These are phyloP conservation scores for Cepaea hortensis DNA, from an alignment of 2,888 invertebrate genomes.

Conservation along the genomic window DNA sequence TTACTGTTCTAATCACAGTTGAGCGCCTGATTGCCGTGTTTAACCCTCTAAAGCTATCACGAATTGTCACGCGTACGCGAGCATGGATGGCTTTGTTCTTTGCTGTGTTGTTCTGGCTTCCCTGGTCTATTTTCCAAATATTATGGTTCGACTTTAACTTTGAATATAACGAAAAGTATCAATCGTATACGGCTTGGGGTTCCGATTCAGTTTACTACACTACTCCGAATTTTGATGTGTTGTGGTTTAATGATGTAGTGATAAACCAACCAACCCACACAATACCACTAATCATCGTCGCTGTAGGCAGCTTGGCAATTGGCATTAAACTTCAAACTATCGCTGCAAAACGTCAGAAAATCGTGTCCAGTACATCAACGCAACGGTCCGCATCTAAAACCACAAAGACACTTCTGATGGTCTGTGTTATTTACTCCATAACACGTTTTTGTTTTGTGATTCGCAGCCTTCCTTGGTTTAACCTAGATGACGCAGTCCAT, in stretches of 20 bases:
- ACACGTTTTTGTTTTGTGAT: neutral
- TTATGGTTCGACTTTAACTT: constrained; percentile 5
- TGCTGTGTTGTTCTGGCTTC: neutral
- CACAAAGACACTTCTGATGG: constrained; percentile 4
- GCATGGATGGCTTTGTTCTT: neutral
- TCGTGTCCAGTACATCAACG: neutral
- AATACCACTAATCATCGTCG: neutral
- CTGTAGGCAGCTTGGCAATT: neutral
- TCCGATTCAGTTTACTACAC: neutral
- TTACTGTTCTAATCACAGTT: neutral
- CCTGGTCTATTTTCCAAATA: constrained; percentile 1
- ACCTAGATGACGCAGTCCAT: neutral
- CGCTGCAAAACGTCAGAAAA: neutral
- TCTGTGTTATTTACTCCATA: neutral
- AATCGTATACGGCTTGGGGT: neutral
- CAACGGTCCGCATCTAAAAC: neutral
- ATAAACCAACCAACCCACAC: neutral
- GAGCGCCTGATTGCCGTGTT: constrained; percentile 14
- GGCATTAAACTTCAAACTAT: neutral
- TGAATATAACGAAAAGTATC: neutral
- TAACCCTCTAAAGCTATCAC: neutral
- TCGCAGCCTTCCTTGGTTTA: neutral
- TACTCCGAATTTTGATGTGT: neutral
- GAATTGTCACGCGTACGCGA: neutral
- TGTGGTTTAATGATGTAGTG: neutral